Base-by-base conservation (phyloP, 2,888 invertebrate genomes). In the Dascillus cervinus region DNA sequence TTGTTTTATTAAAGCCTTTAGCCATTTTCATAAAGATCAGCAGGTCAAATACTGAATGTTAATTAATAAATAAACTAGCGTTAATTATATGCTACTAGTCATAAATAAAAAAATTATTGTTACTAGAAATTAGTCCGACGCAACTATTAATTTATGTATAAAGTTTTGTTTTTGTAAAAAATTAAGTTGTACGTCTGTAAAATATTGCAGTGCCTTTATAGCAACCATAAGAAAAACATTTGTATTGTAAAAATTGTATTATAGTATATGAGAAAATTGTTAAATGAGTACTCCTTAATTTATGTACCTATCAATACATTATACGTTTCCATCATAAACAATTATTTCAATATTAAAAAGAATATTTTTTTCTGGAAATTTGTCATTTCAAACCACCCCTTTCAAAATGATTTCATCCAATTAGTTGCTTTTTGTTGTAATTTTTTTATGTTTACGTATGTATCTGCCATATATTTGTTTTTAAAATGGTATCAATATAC, bases 191-290 rank as follows among this genome's bases (percentile, higher is more conserved):
- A 27, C 34, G 31, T 34, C 30, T 36, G 26, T 32, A 15, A 26
- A 40, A 38, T 38, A 45, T 39, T 39, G 35, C 45, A 45, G 45
- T 45, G 45, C 45, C 45, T 45, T 45, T 43, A 37, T 37, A 34
- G 34, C 37, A 33, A 37, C 29, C 14, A 22, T 30, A 42, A 43
- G 42, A 32, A 39, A 41, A 41, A 43, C 39, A 41, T 37, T 44
- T 42, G 34, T 44, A 6, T 37, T 44, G 39, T 44, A 43, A 41
- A 40, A 36, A 36, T 38, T 39, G 41, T 39, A 40, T 29, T 37
- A 17, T 8, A 17, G 8, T 17, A 17, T 17, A 17, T n/a, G 17
- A 17, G 17, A 17, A 6, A 17, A 17, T 17, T n/a, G n/a, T n/a
- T n/a, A n/a, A n/a, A n/a, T n/a, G n/a, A 17, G 4, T 17, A 17